phyloP scores from a whole-genome alignment of 2,113 vertebrate genomes.

The Mandrillus leucophaeus region DNA sequence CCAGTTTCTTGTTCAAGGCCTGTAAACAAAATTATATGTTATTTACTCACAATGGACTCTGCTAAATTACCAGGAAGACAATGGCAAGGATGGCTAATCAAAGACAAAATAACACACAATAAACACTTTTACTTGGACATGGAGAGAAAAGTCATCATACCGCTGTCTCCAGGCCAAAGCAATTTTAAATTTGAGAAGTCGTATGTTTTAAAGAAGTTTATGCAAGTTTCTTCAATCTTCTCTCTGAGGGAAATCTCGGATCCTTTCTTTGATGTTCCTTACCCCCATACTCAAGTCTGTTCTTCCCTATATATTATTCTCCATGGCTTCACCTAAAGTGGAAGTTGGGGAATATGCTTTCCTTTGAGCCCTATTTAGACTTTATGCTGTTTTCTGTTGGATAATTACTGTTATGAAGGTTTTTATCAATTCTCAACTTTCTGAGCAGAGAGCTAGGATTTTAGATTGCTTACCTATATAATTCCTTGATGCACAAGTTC shows the following conservation, averaged over 20 bases:
- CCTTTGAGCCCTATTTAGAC: background rate
- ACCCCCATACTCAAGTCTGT: background rate
- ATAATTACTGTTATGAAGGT: background rate
- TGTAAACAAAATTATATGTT: background rate
- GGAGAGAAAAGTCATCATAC: background rate
- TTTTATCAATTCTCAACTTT: background rate
- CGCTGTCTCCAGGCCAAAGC: background rate
- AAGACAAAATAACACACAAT: background rate
- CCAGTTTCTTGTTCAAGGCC: background rate
- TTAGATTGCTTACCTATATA: background rate
- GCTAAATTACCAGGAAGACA: background rate
- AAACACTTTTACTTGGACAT: background rate
- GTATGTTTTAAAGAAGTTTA: background rate
- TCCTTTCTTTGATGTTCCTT: background rate
- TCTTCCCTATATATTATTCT: background rate
- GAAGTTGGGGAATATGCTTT: background rate
- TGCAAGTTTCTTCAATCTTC: background rate
- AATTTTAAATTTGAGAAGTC: background rate
- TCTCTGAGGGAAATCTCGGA: background rate
- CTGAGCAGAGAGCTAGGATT: background rate
- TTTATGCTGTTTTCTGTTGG: background rate
- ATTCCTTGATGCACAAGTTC: background rate
- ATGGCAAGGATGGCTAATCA: background rate
- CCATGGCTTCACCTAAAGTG: background rate
- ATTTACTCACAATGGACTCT: too few relatives aligned